Conservation (phyloP, 2,888 invertebrate genomes). For the Troglohyphantes excavatus region DNA sequence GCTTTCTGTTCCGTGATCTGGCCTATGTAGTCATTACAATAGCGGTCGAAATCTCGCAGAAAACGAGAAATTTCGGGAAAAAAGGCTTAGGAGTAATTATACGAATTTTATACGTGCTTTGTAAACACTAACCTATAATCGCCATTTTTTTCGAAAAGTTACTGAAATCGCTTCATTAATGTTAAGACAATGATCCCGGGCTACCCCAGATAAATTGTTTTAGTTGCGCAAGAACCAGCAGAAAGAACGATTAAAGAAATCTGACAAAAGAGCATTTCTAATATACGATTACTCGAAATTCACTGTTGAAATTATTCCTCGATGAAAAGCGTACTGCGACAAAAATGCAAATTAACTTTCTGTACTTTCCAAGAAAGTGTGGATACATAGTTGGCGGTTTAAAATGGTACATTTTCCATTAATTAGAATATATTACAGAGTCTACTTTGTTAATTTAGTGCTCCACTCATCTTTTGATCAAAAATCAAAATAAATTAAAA, state of each 20-base stretch:
- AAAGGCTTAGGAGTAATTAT: slow-evolving; percentile 62
- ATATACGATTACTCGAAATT: too few species aligned
- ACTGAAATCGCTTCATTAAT: slow-evolving; percentile 21
- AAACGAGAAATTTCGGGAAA: slow-evolving; percentile 13
- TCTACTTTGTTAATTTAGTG: not conserved
- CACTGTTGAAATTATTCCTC: too few species aligned
- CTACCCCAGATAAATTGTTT: slow-evolving; percentile 11
- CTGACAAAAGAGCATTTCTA: too few species aligned
- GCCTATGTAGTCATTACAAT: slow-evolving; percentile 43
- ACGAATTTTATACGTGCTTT: slow-evolving; percentile 73
- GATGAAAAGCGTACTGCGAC: too few species aligned
- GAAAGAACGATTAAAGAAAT: too few species aligned
- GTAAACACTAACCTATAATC: slow-evolving; percentile 48
- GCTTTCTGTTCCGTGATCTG: slow-evolving; percentile 41
- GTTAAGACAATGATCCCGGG: slow-evolving; percentile 20
- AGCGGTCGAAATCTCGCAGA: slow-evolving; percentile 27
- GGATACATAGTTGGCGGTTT: too few species aligned
- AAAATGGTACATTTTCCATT: not conserved
- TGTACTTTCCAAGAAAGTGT: too few species aligned
- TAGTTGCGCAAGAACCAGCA: not conserved
- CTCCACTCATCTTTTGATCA: too few species aligned
- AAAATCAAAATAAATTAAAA: too few species aligned
- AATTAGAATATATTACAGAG: not conserved
- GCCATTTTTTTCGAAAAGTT: slow-evolving; percentile 56
- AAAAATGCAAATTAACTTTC: too few species aligned